Percentiles rank a stretch among this genome's conserved stretches.
Evolutionary conservation across 2,888 invertebrate genomes (phyloP).

Genomic region (Scaptodrosophila latifasciaeformis): DNA sequence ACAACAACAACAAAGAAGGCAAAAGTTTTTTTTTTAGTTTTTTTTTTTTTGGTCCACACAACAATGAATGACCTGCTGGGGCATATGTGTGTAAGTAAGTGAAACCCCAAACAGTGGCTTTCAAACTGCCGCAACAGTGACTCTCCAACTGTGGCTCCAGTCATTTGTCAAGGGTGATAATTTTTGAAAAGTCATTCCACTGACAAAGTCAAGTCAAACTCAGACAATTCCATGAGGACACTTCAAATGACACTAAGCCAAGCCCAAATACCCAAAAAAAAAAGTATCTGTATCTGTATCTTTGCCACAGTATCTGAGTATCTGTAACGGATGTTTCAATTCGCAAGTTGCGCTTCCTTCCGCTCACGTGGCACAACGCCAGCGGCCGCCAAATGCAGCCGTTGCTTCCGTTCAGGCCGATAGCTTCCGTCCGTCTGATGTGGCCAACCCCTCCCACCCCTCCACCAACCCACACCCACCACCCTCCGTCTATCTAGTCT

Average conservation of each 20-base stretch:
- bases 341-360: conserved; percentile 67
- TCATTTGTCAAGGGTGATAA: conserved; percentile 4
- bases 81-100: no score
- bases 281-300: no score
- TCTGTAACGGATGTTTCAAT: conserved; percentile 66
- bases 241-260: no score
- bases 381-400: conserved; percentile 44
- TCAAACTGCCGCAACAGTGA: conserved; percentile 4
- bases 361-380: conserved; percentile 63
- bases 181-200: no score
- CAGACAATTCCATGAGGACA: no score
- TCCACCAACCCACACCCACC: background rate
- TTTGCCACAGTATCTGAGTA: conserved; percentile 16
- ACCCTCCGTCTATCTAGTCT: conserved; percentile 9
- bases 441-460: background rate
- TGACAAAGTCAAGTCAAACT: no score
- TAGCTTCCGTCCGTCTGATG: conserved; percentile 53
- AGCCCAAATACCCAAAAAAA: no score
- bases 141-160: conserved; percentile 23
- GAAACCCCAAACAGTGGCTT: conserved; percentile 9
- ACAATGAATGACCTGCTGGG: conserved; percentile 32
- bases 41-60: conserved; percentile 18
- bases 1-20: conserved; percentile 14
- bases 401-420: conserved; percentile 62
- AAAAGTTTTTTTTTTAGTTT: conserved; percentile 14